Evolutionary conservation across 2,113 vertebrate genomes (phyloP).

Genomic region (Caranx ignobilis): DNA sequence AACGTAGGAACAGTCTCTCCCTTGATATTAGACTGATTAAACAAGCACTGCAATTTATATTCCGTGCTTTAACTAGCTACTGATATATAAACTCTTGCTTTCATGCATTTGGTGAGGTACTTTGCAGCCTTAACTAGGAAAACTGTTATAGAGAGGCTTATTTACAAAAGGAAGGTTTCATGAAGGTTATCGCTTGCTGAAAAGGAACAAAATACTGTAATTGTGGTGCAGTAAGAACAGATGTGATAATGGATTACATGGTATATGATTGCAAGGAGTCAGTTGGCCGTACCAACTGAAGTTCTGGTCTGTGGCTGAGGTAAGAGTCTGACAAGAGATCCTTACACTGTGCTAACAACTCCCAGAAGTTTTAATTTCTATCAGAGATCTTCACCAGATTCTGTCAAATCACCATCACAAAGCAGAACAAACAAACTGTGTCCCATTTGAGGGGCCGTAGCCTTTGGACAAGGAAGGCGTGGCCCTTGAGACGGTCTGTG

Average conservation of each 20-base stretch:
- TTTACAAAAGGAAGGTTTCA: background rate
- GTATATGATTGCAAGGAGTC: no score
- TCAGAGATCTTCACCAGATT: no score
- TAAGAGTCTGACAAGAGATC: no score
- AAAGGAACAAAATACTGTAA: background rate
- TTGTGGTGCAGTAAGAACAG: background rate
- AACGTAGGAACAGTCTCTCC: conserved; percentile 37
- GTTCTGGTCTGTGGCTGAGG: background rate
- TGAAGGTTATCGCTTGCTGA: background rate
- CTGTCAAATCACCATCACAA: no score
- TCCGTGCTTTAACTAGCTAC: conserved; percentile 9
- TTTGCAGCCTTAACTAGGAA: background rate
- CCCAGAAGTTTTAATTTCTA: no score
- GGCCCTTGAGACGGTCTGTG: no score
- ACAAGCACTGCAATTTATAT: conserved; percentile 18
- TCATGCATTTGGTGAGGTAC: background rate
- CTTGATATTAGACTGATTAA: conserved; percentile 33
- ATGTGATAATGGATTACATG: no score
- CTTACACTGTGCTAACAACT: no score
- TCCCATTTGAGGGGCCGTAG: no score
- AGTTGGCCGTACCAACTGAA: background rate
- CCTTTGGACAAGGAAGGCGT: no score
- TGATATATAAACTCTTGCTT: background rate
- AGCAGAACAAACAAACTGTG: no score
- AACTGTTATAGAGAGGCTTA: background rate